Evolutionary conservation across 2,113 vertebrate genomes (phyloP), one percentile per base, ranked within the genome.

Genomic region (Pachycephala philippinensis): DNA sequence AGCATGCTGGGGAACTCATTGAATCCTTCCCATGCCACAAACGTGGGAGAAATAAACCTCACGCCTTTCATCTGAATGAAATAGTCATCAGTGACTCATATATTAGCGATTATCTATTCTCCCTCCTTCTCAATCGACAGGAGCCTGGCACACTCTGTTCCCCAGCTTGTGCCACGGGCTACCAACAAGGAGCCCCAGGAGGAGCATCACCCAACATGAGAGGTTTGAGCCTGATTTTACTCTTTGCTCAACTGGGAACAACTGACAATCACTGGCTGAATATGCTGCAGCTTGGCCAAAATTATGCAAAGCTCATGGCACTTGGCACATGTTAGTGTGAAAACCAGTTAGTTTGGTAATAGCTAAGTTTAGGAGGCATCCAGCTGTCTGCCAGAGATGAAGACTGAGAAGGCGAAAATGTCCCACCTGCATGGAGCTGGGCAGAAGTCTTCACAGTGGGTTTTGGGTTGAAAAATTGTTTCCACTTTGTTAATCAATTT

Each of bases 11-110:
- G 19, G 53, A 84, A 11, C 50, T 35, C 21, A 9, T 24, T 57
- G 45, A 35, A 3, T 52, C 40, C 60, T 78, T 77, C 39, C 77
- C 35, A 8, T 74, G 61, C 30, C 8, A 9, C 13, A 30, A 15
- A 31, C 33, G 27, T 1, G 3, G 60, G 35, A 81, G 45, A 72
- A 91, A 70, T 40, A 61, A 94, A 47, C 30, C 18, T 60, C 14
- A 19, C 0, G 0, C 39, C 60, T 76, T 60, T 71, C 15, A 27
- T 65, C 54, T 24, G 68, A 56, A 56, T 1, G 2, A 13, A 47
- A 64, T 0, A 69, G n/a, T 65, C 37, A 72, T 7, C 30, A 47
- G 59, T 33, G 63, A 35, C 30, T 86, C 68, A 9, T 0, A 2
- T 4, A 2, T 26, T 35, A 23, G n/a, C 33, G 47, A 18, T 63